phyloP scores from a whole-genome alignment of 2,888 invertebrate genomes.

The Mesodorylaimus sp. region DNA sequence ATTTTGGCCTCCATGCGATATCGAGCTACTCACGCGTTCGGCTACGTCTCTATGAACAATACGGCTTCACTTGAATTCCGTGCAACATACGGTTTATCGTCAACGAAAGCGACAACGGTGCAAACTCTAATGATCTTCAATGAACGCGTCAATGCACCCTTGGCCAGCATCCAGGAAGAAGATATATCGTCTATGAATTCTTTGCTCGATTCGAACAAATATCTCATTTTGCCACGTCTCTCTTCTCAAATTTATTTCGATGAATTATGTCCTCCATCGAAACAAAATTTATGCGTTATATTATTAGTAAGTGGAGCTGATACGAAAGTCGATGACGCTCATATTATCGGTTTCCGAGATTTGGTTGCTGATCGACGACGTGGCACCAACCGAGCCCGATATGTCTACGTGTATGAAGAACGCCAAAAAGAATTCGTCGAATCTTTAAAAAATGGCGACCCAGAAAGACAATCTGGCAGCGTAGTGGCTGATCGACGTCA shows the following conservation, averaged over 20 bases:
- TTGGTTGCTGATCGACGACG: not conserved
- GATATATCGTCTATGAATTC: slow-evolving; percentile 22
- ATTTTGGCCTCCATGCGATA: too few species aligned
- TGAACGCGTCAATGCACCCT: slow-evolving; percentile 26
- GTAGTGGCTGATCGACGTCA: not conserved
- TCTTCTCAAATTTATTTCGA: slow-evolving; percentile 33
- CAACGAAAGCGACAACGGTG: too few species aligned
- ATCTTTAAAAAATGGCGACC: not conserved
- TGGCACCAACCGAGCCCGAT: not conserved
- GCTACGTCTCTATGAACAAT: too few species aligned
- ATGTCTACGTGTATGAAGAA: not conserved
- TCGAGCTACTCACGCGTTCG: too few species aligned
- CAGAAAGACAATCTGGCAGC: too few species aligned
- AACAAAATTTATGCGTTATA: slow-evolving; percentile 21
- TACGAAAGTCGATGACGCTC: not conserved
- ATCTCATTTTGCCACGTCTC: slow-evolving; percentile 32
- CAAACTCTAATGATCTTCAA: slow-evolving; percentile 36
- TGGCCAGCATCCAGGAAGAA: not conserved
- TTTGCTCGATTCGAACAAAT: slow-evolving; percentile 32
- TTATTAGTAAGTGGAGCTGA: slow-evolving; percentile 15
- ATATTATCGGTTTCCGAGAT: not conserved
- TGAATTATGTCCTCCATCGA: slow-evolving; percentile 32
- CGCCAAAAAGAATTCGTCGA: not conserved
- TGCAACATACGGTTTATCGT: too few species aligned
- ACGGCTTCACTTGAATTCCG: too few species aligned